A percentile compares a stretch with the other conserved stretches of the same genome.
phyloP scores from a whole-genome alignment of 1,140 invertebrate species.

The Trissolcus basalis region DNA sequence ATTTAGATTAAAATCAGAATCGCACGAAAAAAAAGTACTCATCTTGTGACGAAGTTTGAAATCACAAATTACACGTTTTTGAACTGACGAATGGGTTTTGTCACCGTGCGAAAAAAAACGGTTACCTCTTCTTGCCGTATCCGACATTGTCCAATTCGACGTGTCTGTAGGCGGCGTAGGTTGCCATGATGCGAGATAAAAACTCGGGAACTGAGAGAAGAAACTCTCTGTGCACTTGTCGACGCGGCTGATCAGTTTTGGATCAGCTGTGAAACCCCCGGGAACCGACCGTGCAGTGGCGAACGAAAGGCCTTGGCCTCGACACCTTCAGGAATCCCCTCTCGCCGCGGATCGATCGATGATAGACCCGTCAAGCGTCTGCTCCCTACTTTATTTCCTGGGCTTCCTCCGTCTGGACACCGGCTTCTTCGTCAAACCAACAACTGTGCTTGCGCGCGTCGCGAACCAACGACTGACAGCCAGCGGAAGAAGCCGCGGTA shows the following conservation, averaged over 20 bases:
- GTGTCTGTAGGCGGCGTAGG: constrained; percentile 82
- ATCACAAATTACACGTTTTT: neutral
- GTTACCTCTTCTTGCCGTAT: constrained; percentile 83
- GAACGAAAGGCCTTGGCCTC: constrained; percentile 53
- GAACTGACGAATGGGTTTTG: neutral
- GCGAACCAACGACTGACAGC: constrained; percentile 48
- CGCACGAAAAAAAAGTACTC: no score
- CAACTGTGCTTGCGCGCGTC: constrained; percentile 17
- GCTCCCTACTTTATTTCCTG: constrained; percentile 7
- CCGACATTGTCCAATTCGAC: constrained; percentile 83
- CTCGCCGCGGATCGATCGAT: constrained; percentile 37
- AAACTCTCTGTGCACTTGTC: constrained; percentile 6
- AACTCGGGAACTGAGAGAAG: neutral
- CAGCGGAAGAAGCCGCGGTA: constrained; percentile 59
- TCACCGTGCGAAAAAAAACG: neutral
- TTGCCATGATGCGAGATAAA: constrained; percentile 76
- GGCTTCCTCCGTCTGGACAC: constrained; percentile 19
- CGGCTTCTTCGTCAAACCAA: neutral
- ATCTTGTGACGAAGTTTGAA: no score
- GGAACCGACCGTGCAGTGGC: constrained; percentile 22
- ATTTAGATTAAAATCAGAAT: no score
- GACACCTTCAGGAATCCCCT: constrained; percentile 50
- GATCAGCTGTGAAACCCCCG: constrained; percentile 54
- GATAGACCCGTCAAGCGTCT: constrained; percentile 10
- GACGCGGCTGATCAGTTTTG: constrained; percentile 2